A percentile compares a stretch with the other conserved stretches of the same genome.
Conservation (phyloP, 2,113 vertebrate genomes). For the Andinoacara biseriatus region DNA sequence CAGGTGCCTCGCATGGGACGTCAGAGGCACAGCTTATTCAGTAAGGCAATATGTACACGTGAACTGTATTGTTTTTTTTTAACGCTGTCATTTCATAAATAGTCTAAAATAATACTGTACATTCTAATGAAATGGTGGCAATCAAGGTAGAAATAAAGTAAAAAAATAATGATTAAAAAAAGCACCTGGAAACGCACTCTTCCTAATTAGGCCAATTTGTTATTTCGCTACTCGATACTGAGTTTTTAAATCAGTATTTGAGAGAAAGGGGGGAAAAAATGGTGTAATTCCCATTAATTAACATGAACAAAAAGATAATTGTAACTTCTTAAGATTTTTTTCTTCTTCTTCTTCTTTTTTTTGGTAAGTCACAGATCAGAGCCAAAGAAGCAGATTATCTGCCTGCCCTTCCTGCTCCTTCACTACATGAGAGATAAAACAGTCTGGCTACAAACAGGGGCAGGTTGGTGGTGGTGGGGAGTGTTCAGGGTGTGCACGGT, state of each 20-base stretch:
- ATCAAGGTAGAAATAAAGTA: slow-evolving; percentile 7
- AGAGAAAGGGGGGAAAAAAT: background rate
- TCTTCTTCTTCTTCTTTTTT: background rate
- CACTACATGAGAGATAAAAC: background rate
- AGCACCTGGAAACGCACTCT: slow-evolving; percentile 30
- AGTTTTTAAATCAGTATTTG: slow-evolving; percentile 1
- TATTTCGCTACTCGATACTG: background rate
- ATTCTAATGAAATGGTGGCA: slow-evolving; percentile 62
- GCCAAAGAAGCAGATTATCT: slow-evolving; percentile 5
- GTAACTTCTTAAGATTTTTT: background rate
- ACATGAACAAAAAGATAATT: slow-evolving; percentile 3
- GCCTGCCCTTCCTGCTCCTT: background rate
- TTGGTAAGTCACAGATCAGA: background rate
- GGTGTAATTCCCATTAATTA: background rate
- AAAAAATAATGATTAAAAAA: background rate
- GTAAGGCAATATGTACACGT: slow-evolving; percentile 86
- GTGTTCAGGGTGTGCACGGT: background rate
- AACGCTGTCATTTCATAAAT: slow-evolving; percentile 57
- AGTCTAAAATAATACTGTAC: slow-evolving; percentile 63
- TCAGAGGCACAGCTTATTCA: slow-evolving; percentile 76
- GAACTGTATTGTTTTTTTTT: slow-evolving; percentile 24
- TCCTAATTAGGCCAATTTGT: slow-evolving; percentile 21
- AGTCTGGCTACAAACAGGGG: background rate
- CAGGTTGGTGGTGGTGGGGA: background rate
- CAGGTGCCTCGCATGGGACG: slow-evolving; percentile 41